Conservation (phyloP, 1,140 invertebrate species). For the Pectinophora gossypiella region DNA sequence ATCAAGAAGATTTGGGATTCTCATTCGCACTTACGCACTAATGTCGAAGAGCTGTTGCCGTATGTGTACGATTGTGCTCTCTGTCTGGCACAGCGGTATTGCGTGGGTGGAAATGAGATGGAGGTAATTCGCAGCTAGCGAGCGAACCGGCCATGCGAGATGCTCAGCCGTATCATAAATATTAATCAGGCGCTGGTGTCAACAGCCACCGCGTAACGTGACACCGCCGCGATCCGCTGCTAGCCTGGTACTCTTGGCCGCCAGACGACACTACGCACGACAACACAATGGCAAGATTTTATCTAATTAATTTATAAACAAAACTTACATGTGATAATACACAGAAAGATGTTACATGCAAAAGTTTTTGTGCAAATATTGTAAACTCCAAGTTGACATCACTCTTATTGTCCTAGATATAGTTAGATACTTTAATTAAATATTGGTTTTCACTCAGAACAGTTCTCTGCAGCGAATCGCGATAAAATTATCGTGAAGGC, state of each 20-base stretch:
- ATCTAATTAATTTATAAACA: too few species aligned
- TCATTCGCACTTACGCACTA: slow-evolving; percentile 64
- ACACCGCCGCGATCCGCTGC: slow-evolving; percentile 66
- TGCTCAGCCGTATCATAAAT: slow-evolving; percentile 74
- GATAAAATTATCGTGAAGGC: slow-evolving; percentile 59
- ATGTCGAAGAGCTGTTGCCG: slow-evolving; percentile 50
- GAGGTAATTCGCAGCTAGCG: slow-evolving; percentile 61
- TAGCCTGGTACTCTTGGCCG: slow-evolving; percentile 58
- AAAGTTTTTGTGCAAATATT: too few species aligned
- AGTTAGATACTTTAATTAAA: too few species aligned
- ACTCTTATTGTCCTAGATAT: too few species aligned
- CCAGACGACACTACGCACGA: slow-evolving; percentile 27
- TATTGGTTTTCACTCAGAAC: too few species aligned
- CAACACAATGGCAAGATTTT: background rate
- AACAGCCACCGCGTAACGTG: slow-evolving; percentile 74
- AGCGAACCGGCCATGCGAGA: slow-evolving; percentile 72
- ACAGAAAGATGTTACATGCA: too few species aligned
- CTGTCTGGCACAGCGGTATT: slow-evolving; percentile 26
- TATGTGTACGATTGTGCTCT: slow-evolving; percentile 43
- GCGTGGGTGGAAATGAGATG: slow-evolving; percentile 45
- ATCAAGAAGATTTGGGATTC: slow-evolving; percentile 66
- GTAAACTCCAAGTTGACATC: too few species aligned
- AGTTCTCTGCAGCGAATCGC: too few species aligned
- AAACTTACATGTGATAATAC: too few species aligned
- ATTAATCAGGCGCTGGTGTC: slow-evolving; percentile 75